Percentiles rank a stretch among this genome's conserved stretches.
phyloP scores from a whole-genome alignment of 2,797 vertebrate species.

The Valencia hispanica region DNA sequence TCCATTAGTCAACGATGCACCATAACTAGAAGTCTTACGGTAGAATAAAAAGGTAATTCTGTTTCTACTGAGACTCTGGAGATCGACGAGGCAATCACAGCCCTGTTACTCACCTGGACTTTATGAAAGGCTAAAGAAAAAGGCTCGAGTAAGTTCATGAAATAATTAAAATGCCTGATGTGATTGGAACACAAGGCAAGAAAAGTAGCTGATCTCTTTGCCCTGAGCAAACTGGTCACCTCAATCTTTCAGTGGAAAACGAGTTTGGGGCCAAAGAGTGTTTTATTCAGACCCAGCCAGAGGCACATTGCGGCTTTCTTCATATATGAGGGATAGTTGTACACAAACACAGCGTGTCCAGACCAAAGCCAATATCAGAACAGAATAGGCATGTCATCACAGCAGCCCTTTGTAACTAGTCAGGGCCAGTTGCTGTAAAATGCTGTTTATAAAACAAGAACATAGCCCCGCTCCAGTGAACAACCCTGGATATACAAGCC shows the following conservation, averaged over 20 bases:
- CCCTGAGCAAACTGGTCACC: conserved; percentile 52
- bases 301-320: conserved; percentile 37
- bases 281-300: conserved; percentile 28
- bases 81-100: conserved; percentile 21
- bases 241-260: conserved; percentile 69
- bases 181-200: conserved; percentile 68
- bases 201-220: conserved; percentile 41
- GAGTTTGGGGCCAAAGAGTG: conserved; percentile 45
- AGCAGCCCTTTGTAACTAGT: conserved; percentile 41
- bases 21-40: conserved; percentile 19
- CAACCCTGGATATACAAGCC: conserved; percentile 29
- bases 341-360: conserved; percentile 14
- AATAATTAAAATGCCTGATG: conserved; percentile 72
- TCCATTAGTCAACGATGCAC: conserved; percentile 49
- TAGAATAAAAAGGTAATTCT: conserved; percentile 1
- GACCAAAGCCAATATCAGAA: conserved; percentile 18
- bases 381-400: conserved; percentile 19
- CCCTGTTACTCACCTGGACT: conserved; percentile 38
- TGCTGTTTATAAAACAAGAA: conserved; percentile 41
- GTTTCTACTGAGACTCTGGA: conserved; percentile 7
- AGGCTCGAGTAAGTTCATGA: conserved; percentile 60
- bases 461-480: conserved; percentile 28
- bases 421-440: conserved; percentile 37
- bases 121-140: conserved; percentile 62
- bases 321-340: conserved; percentile 55